Conservation (phyloP, 2,888 invertebrate species). For the Lasioglossum oenotherae region DNA sequence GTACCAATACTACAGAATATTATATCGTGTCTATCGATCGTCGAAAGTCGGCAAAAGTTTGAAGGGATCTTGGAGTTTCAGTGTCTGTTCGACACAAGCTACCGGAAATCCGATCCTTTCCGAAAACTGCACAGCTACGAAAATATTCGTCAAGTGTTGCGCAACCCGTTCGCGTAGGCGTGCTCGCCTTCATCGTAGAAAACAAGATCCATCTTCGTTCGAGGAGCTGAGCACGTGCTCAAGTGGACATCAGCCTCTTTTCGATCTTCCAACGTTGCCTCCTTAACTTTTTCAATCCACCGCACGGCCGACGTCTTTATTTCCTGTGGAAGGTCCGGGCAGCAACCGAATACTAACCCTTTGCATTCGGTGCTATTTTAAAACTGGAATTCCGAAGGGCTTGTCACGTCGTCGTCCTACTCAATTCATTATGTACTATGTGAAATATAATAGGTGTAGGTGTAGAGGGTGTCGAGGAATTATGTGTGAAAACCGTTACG, state of each 20-base stretch:
- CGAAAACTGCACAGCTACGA: conserved; percentile 75
- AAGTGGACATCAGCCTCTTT: conserved; percentile 53
- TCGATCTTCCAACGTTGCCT: conserved; percentile 21
- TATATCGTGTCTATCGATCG: not conserved
- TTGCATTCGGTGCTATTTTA: not conserved
- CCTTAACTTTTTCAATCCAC: conserved; percentile 24
- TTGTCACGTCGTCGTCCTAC: not conserved
- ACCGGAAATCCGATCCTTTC: conserved; percentile 67
- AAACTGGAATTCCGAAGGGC: not conserved
- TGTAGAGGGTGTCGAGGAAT: too few relatives aligned
- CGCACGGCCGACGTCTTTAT: not conserved
- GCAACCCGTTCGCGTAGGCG: conserved; percentile 68
- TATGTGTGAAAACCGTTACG: too few relatives aligned
- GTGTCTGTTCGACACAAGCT: conserved; percentile 18
- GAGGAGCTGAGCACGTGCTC: conserved; percentile 70
- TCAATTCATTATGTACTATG: not conserved
- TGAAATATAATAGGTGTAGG: not conserved
- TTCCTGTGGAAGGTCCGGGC: not conserved
- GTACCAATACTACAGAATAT: not conserved
- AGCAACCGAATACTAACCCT: not conserved
- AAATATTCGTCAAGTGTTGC: conserved; percentile 72
- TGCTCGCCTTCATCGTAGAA: conserved; percentile 53
- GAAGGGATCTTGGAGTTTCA: conserved; percentile 23
- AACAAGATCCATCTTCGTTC: conserved; percentile 62
- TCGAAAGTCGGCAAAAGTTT: not conserved